phyloP scores from a whole-genome alignment of 2,797 vertebrate species.

The Diplodus puntazzo region DNA sequence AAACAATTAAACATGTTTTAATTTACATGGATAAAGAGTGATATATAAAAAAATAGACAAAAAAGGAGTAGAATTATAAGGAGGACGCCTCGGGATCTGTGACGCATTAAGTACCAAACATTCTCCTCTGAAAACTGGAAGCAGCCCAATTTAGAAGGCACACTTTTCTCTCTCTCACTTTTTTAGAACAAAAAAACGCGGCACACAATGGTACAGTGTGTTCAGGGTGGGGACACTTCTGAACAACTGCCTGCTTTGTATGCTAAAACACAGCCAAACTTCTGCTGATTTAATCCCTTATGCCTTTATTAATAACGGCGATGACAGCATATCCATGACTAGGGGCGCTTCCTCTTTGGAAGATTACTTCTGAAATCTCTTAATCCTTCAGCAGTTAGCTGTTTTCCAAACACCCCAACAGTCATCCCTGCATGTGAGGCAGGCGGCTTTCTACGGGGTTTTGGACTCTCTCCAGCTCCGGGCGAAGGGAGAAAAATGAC shows the following conservation, averaged over 20 bases:
- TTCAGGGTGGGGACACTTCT: slow-evolving; percentile 32
- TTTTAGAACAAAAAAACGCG: background rate
- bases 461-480: slow-evolving; percentile 51
- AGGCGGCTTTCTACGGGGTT: slow-evolving; percentile 47
- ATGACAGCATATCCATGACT: slow-evolving; percentile 74
- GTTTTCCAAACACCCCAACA: slow-evolving; percentile 68
- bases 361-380: slow-evolving; percentile 73
- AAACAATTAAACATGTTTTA: slow-evolving; percentile 39
- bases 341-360: slow-evolving; percentile 67
- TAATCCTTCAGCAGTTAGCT: slow-evolving; percentile 77
- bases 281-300: slow-evolving; percentile 60
- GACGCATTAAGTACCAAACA: slow-evolving; percentile 4
- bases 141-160: background rate
- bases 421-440: slow-evolving; percentile 49
- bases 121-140: background rate
- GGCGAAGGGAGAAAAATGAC: slow-evolving; percentile 42
- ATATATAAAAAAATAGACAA: slow-evolving; percentile 2
- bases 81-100: background rate
- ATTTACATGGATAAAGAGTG: slow-evolving; percentile 14
- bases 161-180: slow-evolving; percentile 3
- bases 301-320: slow-evolving; percentile 71
- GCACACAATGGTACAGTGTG: slow-evolving; percentile 19
- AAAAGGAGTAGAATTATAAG: background rate
- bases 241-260: slow-evolving; percentile 49
- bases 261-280: slow-evolving; percentile 15